phyloP scores from a whole-genome alignment of 2,888 invertebrate genomes.

The Himalopsyche kuldschensis region DNA sequence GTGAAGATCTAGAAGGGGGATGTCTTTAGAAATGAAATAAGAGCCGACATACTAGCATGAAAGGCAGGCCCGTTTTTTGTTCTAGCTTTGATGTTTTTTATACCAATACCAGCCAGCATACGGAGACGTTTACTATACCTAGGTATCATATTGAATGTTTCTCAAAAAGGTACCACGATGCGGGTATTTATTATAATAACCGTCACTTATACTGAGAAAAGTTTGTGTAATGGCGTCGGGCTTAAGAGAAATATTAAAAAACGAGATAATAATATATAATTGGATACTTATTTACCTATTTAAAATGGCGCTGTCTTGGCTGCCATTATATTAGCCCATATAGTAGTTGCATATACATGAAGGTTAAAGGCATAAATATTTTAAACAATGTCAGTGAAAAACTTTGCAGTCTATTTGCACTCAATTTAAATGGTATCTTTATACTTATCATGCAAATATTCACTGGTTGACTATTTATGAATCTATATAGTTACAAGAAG shows the following conservation, averaged over 20 bases:
- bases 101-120: not conserved
- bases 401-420: too few relatives aligned
- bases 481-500: too few relatives aligned
- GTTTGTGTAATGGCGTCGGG: not conserved
- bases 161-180: not conserved
- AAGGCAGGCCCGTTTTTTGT: conserved; percentile 16
- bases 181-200: not conserved
- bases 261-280: too few relatives aligned
- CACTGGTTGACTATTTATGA: too few relatives aligned
- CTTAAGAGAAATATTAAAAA: not conserved
- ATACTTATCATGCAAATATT: too few relatives aligned
- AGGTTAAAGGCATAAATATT: too few relatives aligned
- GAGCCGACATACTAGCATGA: conserved; percentile 27
- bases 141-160: not conserved
- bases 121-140: not conserved
- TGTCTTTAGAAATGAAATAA: conserved; percentile 26
- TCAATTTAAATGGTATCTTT: too few relatives aligned
- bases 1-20: conserved; percentile 30
- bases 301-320: too few relatives aligned
- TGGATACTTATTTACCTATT: too few relatives aligned
- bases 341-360: too few relatives aligned
- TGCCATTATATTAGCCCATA: too few relatives aligned
- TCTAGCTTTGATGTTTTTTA: not conserved
- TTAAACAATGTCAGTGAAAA: too few relatives aligned
- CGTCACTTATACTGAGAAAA: not conserved